Percentiles rank a stretch among this genome's conserved stretches.
Conservation (phyloP, 1,140 invertebrate genomes). For the Conus ventricosus region DNA sequence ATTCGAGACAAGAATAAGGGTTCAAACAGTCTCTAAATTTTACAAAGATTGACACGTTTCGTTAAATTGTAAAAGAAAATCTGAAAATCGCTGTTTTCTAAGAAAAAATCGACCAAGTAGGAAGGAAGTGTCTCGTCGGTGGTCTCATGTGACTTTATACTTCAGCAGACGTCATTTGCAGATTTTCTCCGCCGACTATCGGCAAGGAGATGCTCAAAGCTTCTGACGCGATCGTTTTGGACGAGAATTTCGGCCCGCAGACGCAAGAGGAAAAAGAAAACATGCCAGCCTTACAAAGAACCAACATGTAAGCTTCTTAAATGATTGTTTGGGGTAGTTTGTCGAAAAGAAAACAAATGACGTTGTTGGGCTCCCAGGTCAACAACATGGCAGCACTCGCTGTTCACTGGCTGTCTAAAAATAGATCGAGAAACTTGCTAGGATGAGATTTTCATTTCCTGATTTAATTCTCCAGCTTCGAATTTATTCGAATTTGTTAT, state of each 20-base stretch:
- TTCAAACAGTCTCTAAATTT: neutral
- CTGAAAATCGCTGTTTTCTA: too few species aligned
- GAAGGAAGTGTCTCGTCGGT: neutral
- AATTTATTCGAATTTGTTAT: neutral
- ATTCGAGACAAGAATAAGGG: neutral
- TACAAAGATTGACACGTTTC: neutral
- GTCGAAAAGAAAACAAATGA: constrained; percentile 15
- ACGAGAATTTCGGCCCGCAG: constrained; percentile 75
- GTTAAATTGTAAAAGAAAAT: too few species aligned
- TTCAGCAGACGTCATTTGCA: constrained; percentile 34
- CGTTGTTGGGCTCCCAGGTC: constrained; percentile 11
- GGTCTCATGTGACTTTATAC: constrained; percentile 6
- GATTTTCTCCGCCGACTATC: constrained; percentile 36
- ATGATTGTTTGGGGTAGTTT: constrained; percentile 10
- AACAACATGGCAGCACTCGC: constrained; percentile 41
- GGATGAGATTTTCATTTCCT: neutral
- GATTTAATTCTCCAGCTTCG: neutral
- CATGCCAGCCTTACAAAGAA: constrained; percentile 73
- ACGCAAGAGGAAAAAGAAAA: constrained; percentile 69
- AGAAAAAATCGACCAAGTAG: neutral
- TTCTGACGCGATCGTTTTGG: constrained; percentile 71
- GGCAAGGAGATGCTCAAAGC: constrained; percentile 67
- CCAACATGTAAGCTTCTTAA: constrained; percentile 62
- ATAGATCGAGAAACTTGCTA: constrained; percentile 22
- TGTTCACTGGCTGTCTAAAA: constrained; percentile 20